phyloP scores from a whole-genome alignment of 2,797 vertebrate genomes.

The Myotis vivesi region DNA sequence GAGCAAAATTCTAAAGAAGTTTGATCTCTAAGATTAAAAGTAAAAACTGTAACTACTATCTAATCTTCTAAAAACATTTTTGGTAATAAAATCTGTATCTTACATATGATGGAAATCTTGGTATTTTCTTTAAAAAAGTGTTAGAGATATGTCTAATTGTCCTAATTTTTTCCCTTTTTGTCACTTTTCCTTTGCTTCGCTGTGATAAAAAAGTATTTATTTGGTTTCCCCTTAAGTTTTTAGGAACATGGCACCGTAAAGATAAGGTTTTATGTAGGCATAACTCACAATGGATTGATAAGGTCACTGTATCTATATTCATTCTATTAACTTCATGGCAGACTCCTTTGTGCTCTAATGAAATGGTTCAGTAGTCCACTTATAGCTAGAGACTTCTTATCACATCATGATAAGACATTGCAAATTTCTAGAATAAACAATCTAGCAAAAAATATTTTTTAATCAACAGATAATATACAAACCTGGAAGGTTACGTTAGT shows the following conservation, averaged over 20 bases:
- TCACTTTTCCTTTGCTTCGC: background rate
- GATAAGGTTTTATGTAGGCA: background rate
- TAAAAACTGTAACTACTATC: background rate
- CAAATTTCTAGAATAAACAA: background rate
- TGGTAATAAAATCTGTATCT: background rate
- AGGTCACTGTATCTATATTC: background rate
- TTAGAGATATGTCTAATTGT: background rate
- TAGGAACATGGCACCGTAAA: background rate
- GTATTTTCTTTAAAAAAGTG: background rate
- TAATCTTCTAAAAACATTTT: background rate
- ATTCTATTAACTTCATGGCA: background rate
- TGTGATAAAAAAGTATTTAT: background rate
- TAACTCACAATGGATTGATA: background rate
- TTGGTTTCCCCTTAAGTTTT: background rate
- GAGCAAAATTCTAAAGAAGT: background rate
- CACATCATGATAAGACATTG: background rate
- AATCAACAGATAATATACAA: background rate
- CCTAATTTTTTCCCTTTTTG: background rate
- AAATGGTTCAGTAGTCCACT: background rate
- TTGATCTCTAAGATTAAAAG: background rate
- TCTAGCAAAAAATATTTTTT: background rate
- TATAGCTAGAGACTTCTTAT: background rate
- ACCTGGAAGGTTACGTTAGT: background rate
- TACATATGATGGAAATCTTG: background rate
- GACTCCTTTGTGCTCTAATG: background rate